Conservation (phyloP, 2,888 invertebrate genomes). For the Erpobdella octoculata region DNA sequence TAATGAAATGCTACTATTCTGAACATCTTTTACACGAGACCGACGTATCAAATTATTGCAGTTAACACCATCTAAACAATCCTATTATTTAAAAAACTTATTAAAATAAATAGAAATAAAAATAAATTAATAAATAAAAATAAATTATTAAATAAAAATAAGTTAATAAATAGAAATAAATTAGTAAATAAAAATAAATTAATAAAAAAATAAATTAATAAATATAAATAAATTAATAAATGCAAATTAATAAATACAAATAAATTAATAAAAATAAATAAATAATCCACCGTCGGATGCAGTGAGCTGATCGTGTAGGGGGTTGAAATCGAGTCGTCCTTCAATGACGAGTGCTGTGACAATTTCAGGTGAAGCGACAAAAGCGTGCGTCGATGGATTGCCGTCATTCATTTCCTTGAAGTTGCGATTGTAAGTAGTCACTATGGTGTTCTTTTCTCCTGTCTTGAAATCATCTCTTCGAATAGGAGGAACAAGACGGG, state of each 20-base stretch:
- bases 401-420: constrained; percentile 88
- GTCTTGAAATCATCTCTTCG: constrained; percentile 85
- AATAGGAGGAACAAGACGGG: no score
- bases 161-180: no score
- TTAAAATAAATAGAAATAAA: no score
- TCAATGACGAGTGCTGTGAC: constrained; percentile 88
- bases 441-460: constrained; percentile 98
- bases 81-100: no score
- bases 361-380: constrained; percentile 94
- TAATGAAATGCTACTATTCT: no score
- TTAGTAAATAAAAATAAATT: background rate
- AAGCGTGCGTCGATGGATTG: constrained; percentile 88
- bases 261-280: background rate
- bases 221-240: background rate
- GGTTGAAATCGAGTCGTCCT: constrained; percentile 82
- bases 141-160: no score
- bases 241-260: background rate
- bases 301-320: constrained; percentile 74
- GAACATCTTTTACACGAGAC: no score
- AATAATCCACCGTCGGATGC: constrained; percentile 59
- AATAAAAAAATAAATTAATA: background rate
- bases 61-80: no score
- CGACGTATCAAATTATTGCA: no score
- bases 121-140: no score
- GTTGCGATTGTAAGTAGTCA: constrained; percentile 97